Percentiles rank a stretch among this genome's conserved stretches.
Evolutionary conservation across 2,797 vertebrate genomes (phyloP).

Genomic region (Pangasius larnaudii): DNA sequence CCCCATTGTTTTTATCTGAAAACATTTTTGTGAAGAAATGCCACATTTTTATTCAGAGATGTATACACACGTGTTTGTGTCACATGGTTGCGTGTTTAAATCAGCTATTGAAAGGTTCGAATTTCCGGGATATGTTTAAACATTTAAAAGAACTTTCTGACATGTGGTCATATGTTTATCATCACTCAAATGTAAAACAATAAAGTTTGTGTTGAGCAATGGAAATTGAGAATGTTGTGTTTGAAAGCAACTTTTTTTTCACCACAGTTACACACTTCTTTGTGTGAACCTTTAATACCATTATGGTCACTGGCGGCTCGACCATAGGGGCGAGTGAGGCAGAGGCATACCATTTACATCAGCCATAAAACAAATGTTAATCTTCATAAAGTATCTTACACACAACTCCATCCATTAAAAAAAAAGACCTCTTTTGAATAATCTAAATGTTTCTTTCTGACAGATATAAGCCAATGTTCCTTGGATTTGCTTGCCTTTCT

Average conservation of each 20-base stretch:
- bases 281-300: constrained; percentile 66
- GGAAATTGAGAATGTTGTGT: background rate
- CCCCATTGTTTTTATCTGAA: background rate
- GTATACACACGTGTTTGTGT: constrained; percentile 16
- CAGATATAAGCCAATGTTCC: background rate
- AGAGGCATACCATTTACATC: background rate
- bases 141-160: constrained; percentile 8
- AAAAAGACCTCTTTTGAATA: background rate
- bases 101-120: background rate
- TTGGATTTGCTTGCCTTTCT: background rate
- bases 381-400: background rate
- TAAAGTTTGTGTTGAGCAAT: background rate
- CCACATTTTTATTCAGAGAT: constrained; percentile 3
- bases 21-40: constrained; percentile 25
- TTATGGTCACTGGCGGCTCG: constrained; percentile 49
- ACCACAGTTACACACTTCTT: constrained; percentile 19
- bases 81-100: constrained; percentile 11
- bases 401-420: background rate
- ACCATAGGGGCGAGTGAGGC: background rate
- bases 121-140: constrained; percentile 28
- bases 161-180: constrained; percentile 24
- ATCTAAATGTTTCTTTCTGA: too few species aligned
- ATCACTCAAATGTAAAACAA: constrained; percentile 9
- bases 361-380: background rate
- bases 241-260: background rate